These are phyloP conservation scores for Cephus pygmeus DNA, from an alignment of 2,888 invertebrate genomes.

Conservation along the genomic window DNA sequence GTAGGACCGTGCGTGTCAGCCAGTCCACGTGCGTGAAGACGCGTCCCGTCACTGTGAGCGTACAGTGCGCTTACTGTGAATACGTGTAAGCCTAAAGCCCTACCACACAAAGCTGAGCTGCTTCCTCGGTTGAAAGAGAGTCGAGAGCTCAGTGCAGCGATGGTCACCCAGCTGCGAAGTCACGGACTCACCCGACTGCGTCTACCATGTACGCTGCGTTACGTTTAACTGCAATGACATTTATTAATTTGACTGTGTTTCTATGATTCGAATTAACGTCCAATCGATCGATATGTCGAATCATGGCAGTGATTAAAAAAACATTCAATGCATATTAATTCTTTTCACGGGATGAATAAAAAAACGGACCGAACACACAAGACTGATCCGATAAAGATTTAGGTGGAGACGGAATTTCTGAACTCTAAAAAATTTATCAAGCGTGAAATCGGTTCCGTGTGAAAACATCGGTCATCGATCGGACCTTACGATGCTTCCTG, in stretches of 20 bases:
- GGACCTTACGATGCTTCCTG: background rate
- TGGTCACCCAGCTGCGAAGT: slow-evolving; percentile 60
- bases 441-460: background rate
- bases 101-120: slow-evolving; percentile 29
- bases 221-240: background rate
- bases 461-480: background rate
- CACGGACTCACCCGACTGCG: slow-evolving; percentile 25
- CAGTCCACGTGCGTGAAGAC: slow-evolving; percentile 6
- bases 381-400: background rate
- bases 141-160: slow-evolving; percentile 58
- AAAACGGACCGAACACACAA: background rate
- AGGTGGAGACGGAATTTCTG: background rate
- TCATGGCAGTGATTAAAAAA: background rate
- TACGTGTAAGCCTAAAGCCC: slow-evolving; percentile 43
- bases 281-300: background rate
- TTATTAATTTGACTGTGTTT: background rate
- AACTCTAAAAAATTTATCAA: background rate
- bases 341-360: background rate
- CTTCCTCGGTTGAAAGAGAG: slow-evolving; percentile 46
- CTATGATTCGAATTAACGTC: background rate
- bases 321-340: background rate
- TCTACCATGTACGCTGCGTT: background rate
- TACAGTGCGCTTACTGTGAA: background rate
- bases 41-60: background rate
- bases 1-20: background rate